Base-by-base conservation (phyloP, 2,113 vertebrate species). In the Elephantulus edwardii region DNA sequence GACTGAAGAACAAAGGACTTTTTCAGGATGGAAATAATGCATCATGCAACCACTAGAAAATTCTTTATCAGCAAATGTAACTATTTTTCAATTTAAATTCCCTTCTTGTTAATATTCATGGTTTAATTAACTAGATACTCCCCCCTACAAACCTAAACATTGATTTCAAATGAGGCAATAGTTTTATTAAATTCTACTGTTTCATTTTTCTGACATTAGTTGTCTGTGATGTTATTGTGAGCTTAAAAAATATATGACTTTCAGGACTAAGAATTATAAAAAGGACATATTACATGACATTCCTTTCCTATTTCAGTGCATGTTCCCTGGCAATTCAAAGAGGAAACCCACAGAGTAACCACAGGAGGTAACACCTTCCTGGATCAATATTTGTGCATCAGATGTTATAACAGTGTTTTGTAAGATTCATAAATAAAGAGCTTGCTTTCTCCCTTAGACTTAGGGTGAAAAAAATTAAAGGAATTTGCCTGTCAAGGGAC, bases 331-430 rank as follows among this genome's bases (percentile, higher is more conserved):
- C 75, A 94, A 91, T 93, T 96, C 91, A 95, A 95, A 95, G 86
- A 87, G 64, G 88, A 95, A 97, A 92, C 88, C 87, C 28, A 48
- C 76, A 94, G 40, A 52, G 91, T 80, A 96, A 80, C 95, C 93
- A 83, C 54, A 96, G 91, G 93, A 93, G 88, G 85, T 71, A 95
- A 87, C 90, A 92, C 70, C 93, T 95, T 96, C 95, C 91, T 95
- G 60, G 92, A 96, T 96, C 95, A 94, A 86, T 97, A 96, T 93
- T 42, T 96, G 28, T 96, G 83, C 96, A 96, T 96, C 92, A 95
- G 64, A 74, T 77, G 62, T 91, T 95, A 72, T 90, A 96, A 89
- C 92, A 97, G 96, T 91, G 60, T 92, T 97, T 96, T 95, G 89
- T 95, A 60, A 97, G 72, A 89, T 96, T 96, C 91, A 95, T 86